Conservation (phyloP, 2,888 invertebrate species). For the Sinhomidia bicolor region DNA sequence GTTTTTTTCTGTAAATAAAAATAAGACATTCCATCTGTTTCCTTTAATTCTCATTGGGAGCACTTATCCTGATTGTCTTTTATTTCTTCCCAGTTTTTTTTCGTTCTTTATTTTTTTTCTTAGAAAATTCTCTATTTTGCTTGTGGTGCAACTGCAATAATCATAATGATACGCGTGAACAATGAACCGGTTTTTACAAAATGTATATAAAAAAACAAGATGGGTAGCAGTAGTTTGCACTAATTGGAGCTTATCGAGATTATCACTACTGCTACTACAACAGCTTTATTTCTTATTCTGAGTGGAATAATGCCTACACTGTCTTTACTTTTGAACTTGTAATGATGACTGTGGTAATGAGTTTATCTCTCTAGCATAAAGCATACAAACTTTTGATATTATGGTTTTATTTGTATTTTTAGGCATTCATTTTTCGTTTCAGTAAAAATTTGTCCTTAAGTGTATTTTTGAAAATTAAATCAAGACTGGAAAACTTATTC, state of each 20-base stretch:
- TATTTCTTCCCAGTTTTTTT: neutral
- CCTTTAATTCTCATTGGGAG: constrained; percentile 39
- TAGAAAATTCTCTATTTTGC: too few species aligned
- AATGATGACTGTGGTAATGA: constrained; percentile 45
- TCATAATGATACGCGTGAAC: constrained; percentile 35
- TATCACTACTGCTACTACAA: constrained; percentile 50
- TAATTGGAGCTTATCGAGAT: constrained; percentile 75
- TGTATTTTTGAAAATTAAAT: neutral
- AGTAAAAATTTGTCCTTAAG: neutral
- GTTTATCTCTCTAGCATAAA: constrained; percentile 48
- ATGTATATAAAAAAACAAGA: constrained; percentile 55
- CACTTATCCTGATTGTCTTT: constrained; percentile 63
- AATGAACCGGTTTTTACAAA: constrained; percentile 67
- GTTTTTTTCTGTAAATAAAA: too few species aligned
- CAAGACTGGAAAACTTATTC: too few species aligned
- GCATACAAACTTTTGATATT: neutral
- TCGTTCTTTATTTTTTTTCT: neutral
- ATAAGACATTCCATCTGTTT: neutral
- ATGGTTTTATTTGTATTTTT: too few species aligned
- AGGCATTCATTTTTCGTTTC: too few species aligned
- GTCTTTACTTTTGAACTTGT: neutral
- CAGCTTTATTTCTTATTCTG: neutral
- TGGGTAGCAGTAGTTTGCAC: constrained; percentile 64
- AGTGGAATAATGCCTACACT: neutral
- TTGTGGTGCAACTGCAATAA: neutral